phyloP scores from a whole-genome alignment of 2,797 vertebrate genomes.

The Uromys caudimaculatus region DNA sequence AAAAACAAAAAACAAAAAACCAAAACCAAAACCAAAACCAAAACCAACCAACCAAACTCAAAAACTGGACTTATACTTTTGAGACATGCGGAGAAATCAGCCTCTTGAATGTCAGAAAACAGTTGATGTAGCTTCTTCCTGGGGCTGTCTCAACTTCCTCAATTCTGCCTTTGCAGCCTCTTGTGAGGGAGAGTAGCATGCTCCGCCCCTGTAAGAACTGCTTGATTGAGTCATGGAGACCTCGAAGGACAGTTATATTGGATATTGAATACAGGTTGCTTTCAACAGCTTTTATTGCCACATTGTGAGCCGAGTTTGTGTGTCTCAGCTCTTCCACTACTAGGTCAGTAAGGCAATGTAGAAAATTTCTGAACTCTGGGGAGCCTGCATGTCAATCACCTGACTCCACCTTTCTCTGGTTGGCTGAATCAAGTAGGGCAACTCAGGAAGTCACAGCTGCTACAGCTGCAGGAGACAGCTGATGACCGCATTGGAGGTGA shows the following conservation, averaged over 20 bases:
- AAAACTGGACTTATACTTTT: conserved; percentile 50
- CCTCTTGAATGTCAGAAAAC: conserved; percentile 42
- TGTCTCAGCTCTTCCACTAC: neutral
- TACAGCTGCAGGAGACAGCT: neutral
- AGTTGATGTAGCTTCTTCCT: neutral
- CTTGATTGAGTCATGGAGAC: neutral
- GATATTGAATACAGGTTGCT: neutral
- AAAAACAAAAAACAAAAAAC: too few relatives aligned
- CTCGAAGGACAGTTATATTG: neutral
- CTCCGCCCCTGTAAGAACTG: too few relatives aligned
- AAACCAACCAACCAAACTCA: neutral
- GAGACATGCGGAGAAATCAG: neutral
- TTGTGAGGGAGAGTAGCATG: neutral
- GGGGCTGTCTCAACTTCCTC: neutral
- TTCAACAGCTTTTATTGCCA: neutral
- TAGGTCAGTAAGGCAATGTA: neutral
- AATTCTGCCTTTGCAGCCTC: neutral
- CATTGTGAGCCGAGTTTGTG: neutral
- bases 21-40: neutral
- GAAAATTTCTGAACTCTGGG: neutral
- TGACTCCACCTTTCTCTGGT: neutral
- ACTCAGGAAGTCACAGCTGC: neutral
- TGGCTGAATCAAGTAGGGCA: neutral
- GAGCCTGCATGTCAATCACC: neutral
- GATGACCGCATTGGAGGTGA: neutral